Percentiles rank a stretch among this genome's conserved stretches.
These are phyloP conservation scores for Otis tarda DNA, from an alignment of 2,113 vertebrate species.

Conservation along the genomic window DNA sequence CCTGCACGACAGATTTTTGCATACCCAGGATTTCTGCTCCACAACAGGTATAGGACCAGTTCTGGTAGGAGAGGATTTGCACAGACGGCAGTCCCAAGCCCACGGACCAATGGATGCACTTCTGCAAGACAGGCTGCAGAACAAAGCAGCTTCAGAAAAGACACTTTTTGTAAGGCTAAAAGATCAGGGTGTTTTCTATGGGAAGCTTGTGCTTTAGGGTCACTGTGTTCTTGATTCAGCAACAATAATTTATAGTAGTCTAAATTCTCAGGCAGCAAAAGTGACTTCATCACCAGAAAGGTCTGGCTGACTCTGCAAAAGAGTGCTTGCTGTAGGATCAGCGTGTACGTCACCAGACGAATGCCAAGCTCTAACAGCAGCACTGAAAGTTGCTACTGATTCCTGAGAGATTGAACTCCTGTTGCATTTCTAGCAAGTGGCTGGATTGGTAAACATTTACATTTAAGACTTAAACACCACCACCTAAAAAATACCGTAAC, in stretches of 20 bases:
- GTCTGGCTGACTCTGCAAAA: neutral
- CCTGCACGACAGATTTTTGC: neutral
- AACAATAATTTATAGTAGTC: neutral
- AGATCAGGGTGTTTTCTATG: neutral
- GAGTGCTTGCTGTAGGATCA: accelerated
- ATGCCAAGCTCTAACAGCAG: neutral
- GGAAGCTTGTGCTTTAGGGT: neutral
- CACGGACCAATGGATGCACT: neutral
- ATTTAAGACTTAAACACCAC: neutral
- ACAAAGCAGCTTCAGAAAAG: neutral
- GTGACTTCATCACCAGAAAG: neutral
- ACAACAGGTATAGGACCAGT: accelerated
- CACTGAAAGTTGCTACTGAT: neutral
- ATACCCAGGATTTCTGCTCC: neutral
- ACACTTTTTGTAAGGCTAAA: neutral
- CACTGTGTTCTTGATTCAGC: neutral
- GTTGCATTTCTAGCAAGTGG: neutral
- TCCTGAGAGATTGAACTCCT: neutral
- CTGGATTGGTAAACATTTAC: neutral
- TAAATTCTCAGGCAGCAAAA: neutral
- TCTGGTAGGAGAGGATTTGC: no score
- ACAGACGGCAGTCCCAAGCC: neutral
- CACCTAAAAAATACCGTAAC: neutral
- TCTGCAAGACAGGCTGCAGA: neutral
- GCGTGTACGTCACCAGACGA: accelerated